Evolutionary conservation across 2,113 vertebrate species (phyloP), one percentile per base, ranked within the genome.

Genomic region (Halcyon senegalensis): DNA sequence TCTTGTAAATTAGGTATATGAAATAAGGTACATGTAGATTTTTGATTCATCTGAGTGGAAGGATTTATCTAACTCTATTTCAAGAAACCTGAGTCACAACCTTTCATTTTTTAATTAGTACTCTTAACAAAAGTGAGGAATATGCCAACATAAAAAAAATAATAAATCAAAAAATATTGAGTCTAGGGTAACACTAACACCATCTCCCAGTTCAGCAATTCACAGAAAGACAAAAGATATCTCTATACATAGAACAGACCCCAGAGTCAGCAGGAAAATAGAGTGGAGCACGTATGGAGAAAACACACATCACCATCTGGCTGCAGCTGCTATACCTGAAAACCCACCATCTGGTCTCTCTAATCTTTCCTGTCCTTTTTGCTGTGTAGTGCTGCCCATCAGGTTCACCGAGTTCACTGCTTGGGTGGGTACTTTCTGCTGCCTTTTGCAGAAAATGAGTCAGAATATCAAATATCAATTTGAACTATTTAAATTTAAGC

Each of bases 11-110:
- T 96, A 86, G 86, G 56, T 78, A 96, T 96, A 90, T 85, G 84
- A 96, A 94, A 84, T 78, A 96, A 95, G 92, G 90, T 96, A 93
- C 68, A 79, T 94, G 90, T 89, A 97, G 96, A 90, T 74, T 96
- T 96, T 87, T 96, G 81, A 96, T 97, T 97, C 95, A 84, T 85
- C 89, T 92, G 50, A 96, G 74, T 50, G 35, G 44, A 96, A 93
- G 58, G 62, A 94, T 89, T 94, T 95, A 35, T 56, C 41, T 77
- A 87, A 70, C 41, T 51, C 79, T 95, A 79, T 96, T 97, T 90
- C 16, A 31, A 91, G 87, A 96, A 97, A 81, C 48, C 70, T 93
- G 73, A 95, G 13, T 82, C 85, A 92, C 94, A 80, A 92, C 50
- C 67, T 96, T 60, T 78, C 50, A 59, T 90, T 93, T 92, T 74